A percentile compares a stretch with the other conserved stretches of the same genome.
Evolutionary conservation across 2,888 invertebrate species (phyloP).

Genomic region (Orthosia incerta): DNA sequence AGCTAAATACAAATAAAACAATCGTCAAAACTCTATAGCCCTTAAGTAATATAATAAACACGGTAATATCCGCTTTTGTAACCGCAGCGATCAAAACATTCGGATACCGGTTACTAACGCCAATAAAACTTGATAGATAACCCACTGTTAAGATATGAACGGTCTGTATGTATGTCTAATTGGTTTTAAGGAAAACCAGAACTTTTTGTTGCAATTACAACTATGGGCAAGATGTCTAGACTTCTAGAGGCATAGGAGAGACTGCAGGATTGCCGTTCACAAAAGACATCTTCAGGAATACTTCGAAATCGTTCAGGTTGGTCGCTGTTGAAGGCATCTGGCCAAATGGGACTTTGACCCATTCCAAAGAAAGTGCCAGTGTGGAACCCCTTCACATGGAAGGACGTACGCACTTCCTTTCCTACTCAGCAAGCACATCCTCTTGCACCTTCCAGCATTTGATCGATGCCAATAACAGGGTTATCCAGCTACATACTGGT

Average conservation of each 20-base stretch:
- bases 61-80: slow-evolving; percentile 65
- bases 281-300: neutral
- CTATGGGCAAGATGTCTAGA: neutral
- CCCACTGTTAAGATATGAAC: slow-evolving; percentile 52
- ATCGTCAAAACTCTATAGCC: slow-evolving; percentile 30
- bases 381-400: no score
- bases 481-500: no score
- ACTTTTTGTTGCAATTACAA: neutral
- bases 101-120: slow-evolving; percentile 62
- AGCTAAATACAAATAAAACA: slow-evolving; percentile 15
- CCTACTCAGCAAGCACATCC: no score
- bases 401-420: no score
- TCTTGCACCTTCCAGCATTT: no score
- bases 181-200: slow-evolving; percentile 25
- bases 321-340: no score
- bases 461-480: no score
- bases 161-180: slow-evolving; percentile 39
- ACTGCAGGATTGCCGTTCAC: neutral
- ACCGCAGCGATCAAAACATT: slow-evolving; percentile 63
- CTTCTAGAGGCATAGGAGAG: neutral
- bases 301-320: neutral
- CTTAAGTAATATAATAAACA: slow-evolving; percentile 65
- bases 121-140: slow-evolving; percentile 67
- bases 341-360: no score
- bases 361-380: no score